Conservation (phyloP, 2,797 vertebrate genomes). For the Agapornis canus region DNA sequence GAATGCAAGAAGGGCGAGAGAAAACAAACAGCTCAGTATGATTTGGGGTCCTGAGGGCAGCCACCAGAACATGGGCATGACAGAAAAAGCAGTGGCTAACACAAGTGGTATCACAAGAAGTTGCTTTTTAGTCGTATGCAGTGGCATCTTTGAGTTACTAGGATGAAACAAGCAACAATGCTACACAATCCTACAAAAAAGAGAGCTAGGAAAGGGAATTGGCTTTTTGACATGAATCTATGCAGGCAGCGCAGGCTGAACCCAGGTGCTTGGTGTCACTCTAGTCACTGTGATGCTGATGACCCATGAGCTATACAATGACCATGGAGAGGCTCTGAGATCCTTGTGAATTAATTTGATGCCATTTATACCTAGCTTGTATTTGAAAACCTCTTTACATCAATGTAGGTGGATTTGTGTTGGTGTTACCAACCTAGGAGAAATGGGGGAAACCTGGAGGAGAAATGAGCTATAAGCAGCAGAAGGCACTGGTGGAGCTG, state of each 20-base stretch:
- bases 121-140: neutral
- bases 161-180: accelerated
- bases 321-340: neutral
- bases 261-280: accelerated
- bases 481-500: neutral
- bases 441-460: neutral
- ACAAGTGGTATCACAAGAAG: neutral
- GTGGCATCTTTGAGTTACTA: neutral
- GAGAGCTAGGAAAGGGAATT: neutral
- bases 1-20: neutral
- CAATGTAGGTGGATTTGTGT: neutral
- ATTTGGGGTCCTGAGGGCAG: neutral
- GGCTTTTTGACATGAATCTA: neutral
- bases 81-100: neutral
- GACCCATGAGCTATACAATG: accelerated
- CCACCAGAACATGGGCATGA: neutral
- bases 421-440: neutral
- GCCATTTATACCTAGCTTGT: accelerated
- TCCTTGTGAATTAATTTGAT: accelerated
- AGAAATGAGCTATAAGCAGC: neutral
- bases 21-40: neutral
- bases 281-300: accelerated
- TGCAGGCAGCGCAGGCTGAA: neutral
- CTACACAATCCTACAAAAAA: accelerated
- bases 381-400: accelerated